Conservation (phyloP, 92 coral and sea anemone species). For the Epizoanthus fatuus region DNA sequence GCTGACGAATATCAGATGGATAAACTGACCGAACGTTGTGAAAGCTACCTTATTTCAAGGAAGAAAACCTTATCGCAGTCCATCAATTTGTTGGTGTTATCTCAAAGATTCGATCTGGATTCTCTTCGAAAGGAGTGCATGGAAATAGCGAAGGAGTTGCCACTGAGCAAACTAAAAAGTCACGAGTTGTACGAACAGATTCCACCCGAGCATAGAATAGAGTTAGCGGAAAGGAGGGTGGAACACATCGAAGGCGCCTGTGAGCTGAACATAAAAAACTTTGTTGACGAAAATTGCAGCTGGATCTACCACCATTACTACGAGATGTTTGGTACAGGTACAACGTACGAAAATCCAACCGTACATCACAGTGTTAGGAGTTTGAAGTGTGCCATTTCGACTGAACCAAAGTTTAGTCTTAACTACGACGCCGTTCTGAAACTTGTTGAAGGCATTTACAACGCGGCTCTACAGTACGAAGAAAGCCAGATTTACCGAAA, state of each 20-base stretch:
- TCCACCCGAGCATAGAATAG: neutral
- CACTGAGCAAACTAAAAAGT: neutral
- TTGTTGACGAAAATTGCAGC: too few species aligned
- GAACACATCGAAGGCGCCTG: neutral
- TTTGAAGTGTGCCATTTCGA: too few species aligned
- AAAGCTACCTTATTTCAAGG: neutral
- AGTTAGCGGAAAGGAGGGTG: neutral
- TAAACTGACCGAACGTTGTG: neutral
- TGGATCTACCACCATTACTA: too few species aligned
- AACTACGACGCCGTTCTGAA: neutral
- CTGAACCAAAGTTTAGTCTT: too few species aligned
- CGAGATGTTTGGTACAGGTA: too few species aligned
- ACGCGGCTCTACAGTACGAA: neutral
- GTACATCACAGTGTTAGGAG: too few species aligned
- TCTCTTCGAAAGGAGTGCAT: slow-evolving; percentile 4
- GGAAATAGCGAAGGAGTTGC: neutral
- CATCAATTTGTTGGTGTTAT: neutral
- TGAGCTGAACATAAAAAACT: neutral
- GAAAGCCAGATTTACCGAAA: too few species aligned
- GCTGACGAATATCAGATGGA: slow-evolving; percentile 3
- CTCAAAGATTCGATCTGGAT: slow-evolving; percentile 10
- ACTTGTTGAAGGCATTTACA: neutral
- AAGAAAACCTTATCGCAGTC: neutral
- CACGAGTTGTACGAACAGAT: neutral
- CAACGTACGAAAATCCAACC: too few species aligned